Evolutionary conservation across 2,113 vertebrate genomes (phyloP), one percentile per base, ranked within the genome.

Genomic region (Lampris megalopsis): DNA sequence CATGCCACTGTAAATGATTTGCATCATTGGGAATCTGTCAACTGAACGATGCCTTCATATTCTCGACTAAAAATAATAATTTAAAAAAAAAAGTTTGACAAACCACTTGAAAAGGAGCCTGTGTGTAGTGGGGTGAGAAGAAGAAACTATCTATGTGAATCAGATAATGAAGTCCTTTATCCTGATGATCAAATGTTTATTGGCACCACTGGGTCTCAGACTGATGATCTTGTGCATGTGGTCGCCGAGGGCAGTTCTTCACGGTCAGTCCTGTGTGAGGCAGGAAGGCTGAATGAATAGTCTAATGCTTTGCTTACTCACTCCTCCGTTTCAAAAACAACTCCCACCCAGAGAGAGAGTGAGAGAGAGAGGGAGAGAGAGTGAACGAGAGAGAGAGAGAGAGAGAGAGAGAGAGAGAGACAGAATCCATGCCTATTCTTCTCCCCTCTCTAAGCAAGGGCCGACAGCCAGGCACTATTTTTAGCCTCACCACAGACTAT

Each of bases 401-500:
- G 60, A 83, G 91, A 82, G 73, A 56, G 69, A 49, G 13, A 76
- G 13, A 69, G 57, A 60, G 83, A 89, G 93, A 91, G 76, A 88
- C 80, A 68, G 59, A 94, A 92, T 96, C 96, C 95, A 96, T 90
- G 94, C 95, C 96, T 96, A 96, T 97, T 96, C 94, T 96, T 97
- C 95, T 95, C 95, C 95, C 95, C 96, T 96, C 96, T 97, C 95
- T 94, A 96, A 95, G 95, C 95, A 95, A 96, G 92, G 94, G 91
- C 94, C 89, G 89, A 93, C 90, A 92, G 93, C 94, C 91, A 94
- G 88, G 81, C 40, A 88, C 95, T 99, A 98, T 97, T 96, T 99
- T 98, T 98, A 99, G 96, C 89, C 68, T 93, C 88, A 91, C 93
- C 89, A 90, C 86, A 92, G 94, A 94, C 96, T 99, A 99, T 98